These are phyloP conservation scores for Agapornis canus DNA, from an alignment of 2,797 vertebrate genomes.

Conservation along the genomic window DNA sequence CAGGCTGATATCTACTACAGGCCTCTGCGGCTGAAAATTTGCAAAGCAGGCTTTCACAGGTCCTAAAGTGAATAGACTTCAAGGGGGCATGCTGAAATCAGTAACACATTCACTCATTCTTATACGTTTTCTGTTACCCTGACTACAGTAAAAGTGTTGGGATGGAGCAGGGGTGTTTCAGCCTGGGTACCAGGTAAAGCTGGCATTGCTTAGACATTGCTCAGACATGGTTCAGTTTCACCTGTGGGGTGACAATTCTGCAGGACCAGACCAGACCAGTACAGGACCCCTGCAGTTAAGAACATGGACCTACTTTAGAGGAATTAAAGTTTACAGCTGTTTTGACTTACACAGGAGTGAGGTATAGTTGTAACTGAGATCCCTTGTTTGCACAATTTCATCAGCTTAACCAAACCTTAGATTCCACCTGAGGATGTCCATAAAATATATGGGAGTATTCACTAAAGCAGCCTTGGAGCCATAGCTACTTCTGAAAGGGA, in stretches of 20 bases:
- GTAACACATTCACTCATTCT: background rate
- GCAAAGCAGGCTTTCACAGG: background rate
- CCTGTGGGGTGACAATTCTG: background rate
- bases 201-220: background rate
- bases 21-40: background rate
- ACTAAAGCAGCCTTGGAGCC: background rate
- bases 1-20: background rate
- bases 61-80: background rate
- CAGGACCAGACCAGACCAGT: background rate
- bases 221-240: background rate
- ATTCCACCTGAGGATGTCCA: background rate
- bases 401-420: background rate
- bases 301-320: background rate
- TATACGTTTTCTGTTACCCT: background rate
- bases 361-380: background rate
- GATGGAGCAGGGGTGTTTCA: background rate
- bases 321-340: background rate
- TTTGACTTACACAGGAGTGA: background rate
- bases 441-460: background rate
- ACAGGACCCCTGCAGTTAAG: background rate
- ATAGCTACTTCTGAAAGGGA: background rate
- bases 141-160: background rate
- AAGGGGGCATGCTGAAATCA: background rate
- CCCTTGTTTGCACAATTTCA: background rate
- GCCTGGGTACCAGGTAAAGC: background rate